Base-by-base conservation (phyloP, 2,797 vertebrate genomes). In the Zalophus californianus region DNA sequence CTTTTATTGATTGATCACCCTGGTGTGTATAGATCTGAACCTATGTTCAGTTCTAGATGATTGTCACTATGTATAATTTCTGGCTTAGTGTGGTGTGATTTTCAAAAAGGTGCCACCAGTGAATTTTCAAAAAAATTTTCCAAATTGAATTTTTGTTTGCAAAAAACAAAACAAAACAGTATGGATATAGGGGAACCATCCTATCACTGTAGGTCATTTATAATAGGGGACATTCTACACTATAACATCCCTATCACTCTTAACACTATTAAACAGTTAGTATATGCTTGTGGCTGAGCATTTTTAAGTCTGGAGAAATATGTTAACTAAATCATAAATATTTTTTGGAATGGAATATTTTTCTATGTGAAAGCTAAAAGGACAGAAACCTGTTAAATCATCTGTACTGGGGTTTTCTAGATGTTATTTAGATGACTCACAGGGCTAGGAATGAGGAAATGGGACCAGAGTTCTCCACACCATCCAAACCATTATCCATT, bases 231-330 rank as follows among this genome's bases (percentile, higher is more conserved):
- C n/a, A 5, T 75, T 29, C 44, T 89, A 6, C 0, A 5, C 41
- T 89, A 1, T 83, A n/a, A 77, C 50, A 60, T 44, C 50, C 44
- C 23, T 58, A 7, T 93, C 23, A 89, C n/a, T 23, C 13, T 86
- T 68, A 48, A 86, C 5, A 52, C 25, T 16, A 18, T 50, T 77
- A 75, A 44, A 29, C 35, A n/a, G 83, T 92, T 78, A n/a, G 70
- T 50, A 38, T 44, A 64, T 38, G 4, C 44, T 93, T 56, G 4
- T 38, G 41, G 48, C 29, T 60, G 35, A 80, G 52, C 41, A 60
- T 79, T 86, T 88, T 88, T 94, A 86, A 78, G 48, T 68, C 25
- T 75, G 15, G 44, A 90, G 54, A 95, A 83, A 90, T 92, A 66
- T 79, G 86, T 83, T 92, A 95, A 89, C 44, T 86, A 60, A 35